Evolutionary conservation across 2,113 vertebrate species (phyloP).

Genomic region (Pterocles orientalis): DNA sequence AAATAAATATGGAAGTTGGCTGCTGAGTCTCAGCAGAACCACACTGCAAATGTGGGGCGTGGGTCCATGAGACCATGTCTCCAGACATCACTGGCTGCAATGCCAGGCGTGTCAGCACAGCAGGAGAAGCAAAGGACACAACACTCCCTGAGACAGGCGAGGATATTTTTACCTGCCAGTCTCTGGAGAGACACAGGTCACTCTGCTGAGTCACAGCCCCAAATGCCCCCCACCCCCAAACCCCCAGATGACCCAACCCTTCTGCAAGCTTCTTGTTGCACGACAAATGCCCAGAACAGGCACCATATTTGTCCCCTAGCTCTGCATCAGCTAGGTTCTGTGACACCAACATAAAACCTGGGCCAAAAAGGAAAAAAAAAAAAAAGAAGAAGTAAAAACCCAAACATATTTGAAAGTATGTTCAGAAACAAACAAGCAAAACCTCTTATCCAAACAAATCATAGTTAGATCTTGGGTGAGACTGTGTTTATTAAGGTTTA

Average conservation of each 20-base stretch:
- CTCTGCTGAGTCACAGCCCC: neutral
- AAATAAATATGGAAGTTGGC: neutral
- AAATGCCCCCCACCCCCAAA: neutral
- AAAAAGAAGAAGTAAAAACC: neutral
- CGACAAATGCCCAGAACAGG: neutral
- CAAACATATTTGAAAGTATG: neutral
- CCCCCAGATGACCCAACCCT: neutral
- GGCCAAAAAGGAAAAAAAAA: neutral
- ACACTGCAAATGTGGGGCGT: neutral
- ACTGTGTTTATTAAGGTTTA: neutral
- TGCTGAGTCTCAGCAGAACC: neutral
- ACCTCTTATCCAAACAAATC: constrained; percentile 53
- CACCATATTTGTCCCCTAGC: neutral
- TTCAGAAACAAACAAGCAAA: constrained; percentile 37
- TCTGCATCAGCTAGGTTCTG: neutral
- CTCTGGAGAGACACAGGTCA: neutral
- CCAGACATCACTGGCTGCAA: neutral
- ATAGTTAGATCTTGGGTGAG: constrained; percentile 3
- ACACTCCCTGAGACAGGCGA: neutral
- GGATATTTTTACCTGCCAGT: neutral
- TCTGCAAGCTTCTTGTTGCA: neutral
- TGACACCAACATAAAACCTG: neutral
- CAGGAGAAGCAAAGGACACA: neutral
- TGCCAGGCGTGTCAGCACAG: neutral
- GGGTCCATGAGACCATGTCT: neutral